Conservation (phyloP, 2,797 vertebrate genomes). For the Lacerta agilis region DNA sequence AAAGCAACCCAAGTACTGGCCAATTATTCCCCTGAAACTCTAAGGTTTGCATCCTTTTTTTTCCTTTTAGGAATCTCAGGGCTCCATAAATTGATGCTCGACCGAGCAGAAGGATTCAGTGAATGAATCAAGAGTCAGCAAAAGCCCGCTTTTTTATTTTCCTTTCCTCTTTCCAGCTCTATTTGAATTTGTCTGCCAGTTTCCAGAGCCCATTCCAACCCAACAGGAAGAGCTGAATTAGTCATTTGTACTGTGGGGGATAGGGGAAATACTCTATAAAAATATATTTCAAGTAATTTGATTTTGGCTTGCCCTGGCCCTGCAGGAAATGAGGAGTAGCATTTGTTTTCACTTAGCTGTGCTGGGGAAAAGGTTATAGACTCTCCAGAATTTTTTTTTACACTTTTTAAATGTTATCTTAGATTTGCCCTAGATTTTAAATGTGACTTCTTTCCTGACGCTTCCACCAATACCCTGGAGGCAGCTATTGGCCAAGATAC, state of each 20-base stretch:
- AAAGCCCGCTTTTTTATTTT: constrained; percentile 19
- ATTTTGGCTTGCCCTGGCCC: accelerated
- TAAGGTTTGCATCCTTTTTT: constrained; percentile 62
- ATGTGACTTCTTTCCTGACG: constrained; percentile 35
- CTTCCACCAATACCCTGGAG: constrained; percentile 12
- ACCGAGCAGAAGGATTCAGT: constrained; percentile 42
- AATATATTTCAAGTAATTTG: constrained; percentile 12
- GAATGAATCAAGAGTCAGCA: constrained; percentile 4
- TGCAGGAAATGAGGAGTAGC: constrained; percentile 6
- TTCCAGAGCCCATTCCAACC: constrained; percentile 25
- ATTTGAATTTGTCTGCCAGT: not conserved
- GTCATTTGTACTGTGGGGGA: constrained; percentile 19
- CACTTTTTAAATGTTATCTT: constrained; percentile 21
- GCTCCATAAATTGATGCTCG: constrained; percentile 1
- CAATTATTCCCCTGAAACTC: constrained; percentile 91
- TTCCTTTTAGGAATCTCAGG: not conserved
- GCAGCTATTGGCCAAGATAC: constrained; percentile 42
- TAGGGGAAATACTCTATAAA: constrained; percentile 5
- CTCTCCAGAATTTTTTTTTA: constrained; percentile 9
- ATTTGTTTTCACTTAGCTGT: constrained; percentile 2
- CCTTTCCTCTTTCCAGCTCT: constrained; percentile 2
- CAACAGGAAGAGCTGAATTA: constrained; percentile 17
- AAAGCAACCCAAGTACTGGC: constrained; percentile 96
- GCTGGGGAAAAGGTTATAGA: not conserved
- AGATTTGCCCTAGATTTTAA: constrained; percentile 50